Percentiles rank a stretch among this genome's conserved stretches.
phyloP scores from a whole-genome alignment of 2,113 vertebrate genomes.

The Pseudopipra pipra region DNA sequence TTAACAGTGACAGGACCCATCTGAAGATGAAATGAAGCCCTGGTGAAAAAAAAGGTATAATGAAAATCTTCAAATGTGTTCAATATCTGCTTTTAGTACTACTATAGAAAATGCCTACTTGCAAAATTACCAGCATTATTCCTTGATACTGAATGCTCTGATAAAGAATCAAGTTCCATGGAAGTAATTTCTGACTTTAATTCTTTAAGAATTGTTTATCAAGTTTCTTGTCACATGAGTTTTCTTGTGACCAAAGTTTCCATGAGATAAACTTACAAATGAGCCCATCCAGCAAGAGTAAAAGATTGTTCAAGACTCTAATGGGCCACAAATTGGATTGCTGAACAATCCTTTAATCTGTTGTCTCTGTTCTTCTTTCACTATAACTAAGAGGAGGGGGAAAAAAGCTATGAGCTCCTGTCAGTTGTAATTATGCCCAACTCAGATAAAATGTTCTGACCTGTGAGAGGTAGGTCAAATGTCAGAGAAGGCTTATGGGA shows the following conservation, averaged over 20 bases:
- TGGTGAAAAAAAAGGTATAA: neutral
- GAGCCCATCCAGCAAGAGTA: neutral
- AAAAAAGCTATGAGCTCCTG: constrained; percentile 2
- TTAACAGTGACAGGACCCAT: neutral
- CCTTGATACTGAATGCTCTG: neutral
- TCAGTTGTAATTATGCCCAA: constrained; percentile 16
- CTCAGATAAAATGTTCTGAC: constrained; percentile 48
- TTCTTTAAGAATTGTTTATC: neutral
- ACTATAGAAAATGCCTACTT: neutral
- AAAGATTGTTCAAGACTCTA: constrained; percentile 7
- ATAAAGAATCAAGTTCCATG: neutral
- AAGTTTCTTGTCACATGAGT: neutral
- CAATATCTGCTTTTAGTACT: neutral
- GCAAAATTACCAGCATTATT: neutral
- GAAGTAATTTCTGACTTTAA: neutral
- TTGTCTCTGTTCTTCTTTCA: constrained; percentile 44
- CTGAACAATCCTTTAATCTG: constrained; percentile 26
- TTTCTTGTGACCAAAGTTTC: constrained; percentile 19
- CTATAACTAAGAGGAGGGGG: neutral
- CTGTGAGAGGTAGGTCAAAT: constrained; percentile 32
- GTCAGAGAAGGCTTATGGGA: constrained; percentile 49
- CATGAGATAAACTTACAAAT: constrained; percentile 18
- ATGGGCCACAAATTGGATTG: constrained; percentile 62
- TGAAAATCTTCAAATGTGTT: neutral
- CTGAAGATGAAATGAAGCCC: neutral